Evolutionary conservation across 2,888 invertebrate species (phyloP), one percentile per base, ranked within the genome.

Genomic region (Bombylius discolor): DNA sequence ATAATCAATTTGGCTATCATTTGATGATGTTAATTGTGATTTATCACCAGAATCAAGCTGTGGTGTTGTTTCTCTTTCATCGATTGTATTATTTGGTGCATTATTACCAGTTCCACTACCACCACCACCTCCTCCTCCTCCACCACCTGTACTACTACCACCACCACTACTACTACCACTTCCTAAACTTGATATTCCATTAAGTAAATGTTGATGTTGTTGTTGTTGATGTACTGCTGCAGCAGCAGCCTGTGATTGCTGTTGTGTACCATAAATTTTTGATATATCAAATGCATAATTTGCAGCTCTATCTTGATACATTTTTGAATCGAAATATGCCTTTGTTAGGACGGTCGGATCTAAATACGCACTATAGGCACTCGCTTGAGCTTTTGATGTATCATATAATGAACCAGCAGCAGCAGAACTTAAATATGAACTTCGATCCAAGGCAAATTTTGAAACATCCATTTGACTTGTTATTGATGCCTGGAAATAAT

Each of bases 241-340:
- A 13, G 64, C 62, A 1, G 64, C 66, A 51, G 70, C 69, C 58
- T 72, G 72, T 61, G 71, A 70, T 59, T 67, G 66, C 45, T 72
- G 70, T 54, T 73, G 73, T n/a, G 59, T 56, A 31, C 62, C 60
- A 56, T 74, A 74, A 59, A 74, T 74, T 65, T 74, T 74, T 42
- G 74, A 70, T 56, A 74, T 74, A 58, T 74, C 74, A 53, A 74
- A 74, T 63, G 74, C 74, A 66, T 74, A 74, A 60, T 74, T 74
- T 60, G 74, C 70, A 34, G 71, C 74, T 52, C 74, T 69, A 65
- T 74, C 74, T 62, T 73, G 73, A 61, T 74, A 74, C 71, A 74
- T 73, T 65, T 74, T 74, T 57, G 74, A 74, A 60, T 74, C 74
- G 57, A 74, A 74, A 63, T 74, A 74, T 42, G 74, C 74, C 65